phyloP scores from a whole-genome alignment of 2,797 vertebrate species.

The Trachurus trachurus region DNA sequence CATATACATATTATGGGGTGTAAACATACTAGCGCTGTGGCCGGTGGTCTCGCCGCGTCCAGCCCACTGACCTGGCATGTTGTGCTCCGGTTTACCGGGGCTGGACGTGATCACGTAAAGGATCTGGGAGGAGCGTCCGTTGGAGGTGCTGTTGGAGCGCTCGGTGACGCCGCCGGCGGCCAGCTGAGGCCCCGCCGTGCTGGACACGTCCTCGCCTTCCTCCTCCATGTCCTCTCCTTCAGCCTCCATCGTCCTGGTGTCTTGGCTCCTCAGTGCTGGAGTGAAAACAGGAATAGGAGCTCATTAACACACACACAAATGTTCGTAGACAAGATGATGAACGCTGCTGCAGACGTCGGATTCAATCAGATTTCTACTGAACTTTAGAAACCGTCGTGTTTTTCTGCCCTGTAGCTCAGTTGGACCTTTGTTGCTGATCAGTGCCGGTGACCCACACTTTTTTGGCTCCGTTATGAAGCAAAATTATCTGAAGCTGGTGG shows the following conservation, averaged over 20 bases:
- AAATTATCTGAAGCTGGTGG: background rate
- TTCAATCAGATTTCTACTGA: background rate
- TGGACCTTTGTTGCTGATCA: background rate
- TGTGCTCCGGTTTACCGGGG: constrained; percentile 91
- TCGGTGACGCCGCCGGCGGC: constrained; percentile 83
- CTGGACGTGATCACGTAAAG: constrained; percentile 97
- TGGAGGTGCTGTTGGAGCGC: constrained; percentile 89
- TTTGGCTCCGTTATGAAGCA: background rate
- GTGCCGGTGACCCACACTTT: background rate
- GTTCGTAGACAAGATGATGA: background rate
- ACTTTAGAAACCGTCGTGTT: background rate
- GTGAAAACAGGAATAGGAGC: constrained; percentile 13
- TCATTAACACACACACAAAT: background rate
- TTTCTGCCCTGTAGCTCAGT: background rate
- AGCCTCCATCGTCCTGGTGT: constrained; percentile 46
- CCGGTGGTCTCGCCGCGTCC: constrained; percentile 80
- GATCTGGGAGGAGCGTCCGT: constrained; percentile 91
- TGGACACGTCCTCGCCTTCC: constrained; percentile 74
- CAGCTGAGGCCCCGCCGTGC: constrained; percentile 80
- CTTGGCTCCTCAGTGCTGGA: constrained; percentile 88
- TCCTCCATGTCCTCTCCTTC: constrained; percentile 73
- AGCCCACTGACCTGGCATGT: constrained; percentile 94
- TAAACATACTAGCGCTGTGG: constrained; percentile 84
- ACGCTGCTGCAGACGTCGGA: background rate
- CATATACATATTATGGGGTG: constrained; percentile 2